Conservation (phyloP, 2,888 invertebrate species). For the Tortrix viridana region DNA sequence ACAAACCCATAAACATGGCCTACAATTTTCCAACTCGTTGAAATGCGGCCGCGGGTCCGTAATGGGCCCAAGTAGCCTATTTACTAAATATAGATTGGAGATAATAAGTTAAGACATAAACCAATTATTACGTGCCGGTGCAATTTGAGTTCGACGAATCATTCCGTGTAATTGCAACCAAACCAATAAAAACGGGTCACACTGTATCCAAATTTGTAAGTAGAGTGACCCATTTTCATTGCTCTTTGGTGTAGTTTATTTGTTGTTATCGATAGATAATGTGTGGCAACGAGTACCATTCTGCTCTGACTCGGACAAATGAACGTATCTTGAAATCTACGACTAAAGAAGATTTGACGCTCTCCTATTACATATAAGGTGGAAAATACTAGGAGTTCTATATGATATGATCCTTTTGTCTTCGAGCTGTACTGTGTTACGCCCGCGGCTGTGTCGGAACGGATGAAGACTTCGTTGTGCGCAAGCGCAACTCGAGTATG, state of each 20-base stretch:
- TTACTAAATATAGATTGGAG: conserved; percentile 36
- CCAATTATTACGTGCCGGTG: conserved; percentile 29
- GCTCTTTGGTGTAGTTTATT: conserved; percentile 6
- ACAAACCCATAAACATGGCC: conserved; percentile 19
- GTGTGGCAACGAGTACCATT: background rate
- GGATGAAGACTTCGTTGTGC: conserved; percentile 22
- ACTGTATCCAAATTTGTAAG: too few species aligned
- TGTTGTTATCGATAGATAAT: conserved; percentile 33
- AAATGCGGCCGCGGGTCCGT: conserved; percentile 23
- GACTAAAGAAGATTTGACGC: too few species aligned
- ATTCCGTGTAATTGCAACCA: conserved; percentile 33
- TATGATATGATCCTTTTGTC: too few species aligned
- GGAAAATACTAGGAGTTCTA: too few species aligned
- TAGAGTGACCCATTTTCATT: too few species aligned
- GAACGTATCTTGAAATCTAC: too few species aligned
- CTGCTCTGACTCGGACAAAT: background rate
- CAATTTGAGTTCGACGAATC: conserved; percentile 33
- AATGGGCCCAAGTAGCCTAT: conserved; percentile 31
- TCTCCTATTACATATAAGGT: too few species aligned
- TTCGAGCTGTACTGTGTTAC: too few species aligned
- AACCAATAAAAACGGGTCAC: too few species aligned
- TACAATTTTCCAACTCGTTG: conserved; percentile 27
- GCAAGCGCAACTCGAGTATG: background rate
- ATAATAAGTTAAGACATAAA: conserved; percentile 38
- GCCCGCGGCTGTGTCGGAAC: conserved; percentile 13